Conservation (phyloP, 2,888 invertebrate genomes). For the Diaphora mendica region DNA sequence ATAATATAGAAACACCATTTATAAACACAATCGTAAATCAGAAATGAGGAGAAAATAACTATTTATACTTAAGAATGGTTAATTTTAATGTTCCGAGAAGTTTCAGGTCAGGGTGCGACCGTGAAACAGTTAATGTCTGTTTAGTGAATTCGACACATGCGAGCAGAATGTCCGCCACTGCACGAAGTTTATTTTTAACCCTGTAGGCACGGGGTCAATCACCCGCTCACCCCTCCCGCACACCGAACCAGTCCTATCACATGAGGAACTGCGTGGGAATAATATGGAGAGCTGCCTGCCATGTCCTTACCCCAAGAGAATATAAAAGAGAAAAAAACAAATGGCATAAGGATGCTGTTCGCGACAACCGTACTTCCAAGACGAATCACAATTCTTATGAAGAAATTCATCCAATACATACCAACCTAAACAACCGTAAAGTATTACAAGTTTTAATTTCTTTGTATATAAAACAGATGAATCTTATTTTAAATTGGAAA, state of each 20-base stretch:
- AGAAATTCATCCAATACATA: conserved; percentile 6
- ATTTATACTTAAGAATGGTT: conserved; percentile 20
- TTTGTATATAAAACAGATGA: neutral
- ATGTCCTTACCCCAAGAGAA: conserved; percentile 64
- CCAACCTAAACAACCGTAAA: conserved; percentile 6
- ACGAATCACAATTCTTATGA: conserved; percentile 35
- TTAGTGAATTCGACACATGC: conserved; percentile 86
- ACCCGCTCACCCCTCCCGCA: conserved; percentile 81
- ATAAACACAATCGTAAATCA: conserved; percentile 16
- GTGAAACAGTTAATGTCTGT: conserved; percentile 85
- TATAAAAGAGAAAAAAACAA: conserved; percentile 55
- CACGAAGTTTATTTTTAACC: conserved; percentile 84
- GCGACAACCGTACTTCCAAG: conserved; percentile 24
- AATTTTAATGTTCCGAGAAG: conserved; percentile 65
- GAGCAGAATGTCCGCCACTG: conserved; percentile 83
- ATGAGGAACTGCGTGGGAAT: conserved; percentile 84
- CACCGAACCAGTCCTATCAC: conserved; percentile 82
- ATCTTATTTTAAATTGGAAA: neutral
- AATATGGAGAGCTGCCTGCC: conserved; percentile 67
- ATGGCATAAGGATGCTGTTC: conserved; percentile 22
- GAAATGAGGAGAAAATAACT: conserved; percentile 17
- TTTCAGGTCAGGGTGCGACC: conserved; percentile 84
- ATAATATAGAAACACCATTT: conserved; percentile 1
- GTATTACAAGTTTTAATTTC: conserved; percentile 1
- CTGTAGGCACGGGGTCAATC: conserved; percentile 83